Base-by-base conservation (phyloP, 2,113 vertebrate species). In the Geothlypis trichas region DNA sequence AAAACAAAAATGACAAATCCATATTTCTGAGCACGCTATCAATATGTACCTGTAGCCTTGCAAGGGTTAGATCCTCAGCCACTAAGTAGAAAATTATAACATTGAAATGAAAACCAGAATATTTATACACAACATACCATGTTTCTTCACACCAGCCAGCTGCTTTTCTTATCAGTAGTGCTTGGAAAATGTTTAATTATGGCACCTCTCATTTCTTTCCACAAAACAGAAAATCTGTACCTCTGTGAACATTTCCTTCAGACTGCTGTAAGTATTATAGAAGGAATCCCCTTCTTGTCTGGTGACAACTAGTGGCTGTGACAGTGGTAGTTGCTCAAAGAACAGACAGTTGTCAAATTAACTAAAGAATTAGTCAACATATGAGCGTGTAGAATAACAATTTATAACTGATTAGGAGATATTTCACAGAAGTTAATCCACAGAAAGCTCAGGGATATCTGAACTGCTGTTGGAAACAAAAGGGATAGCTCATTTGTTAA, bases 321-420 rank as follows among this genome's bases (percentile, higher is more conserved):
- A 95, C 88, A 95, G 94, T 90, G 37, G 46, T 68, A 93, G 87
- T 39, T 97, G 71, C 94, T 97, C 95, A 76, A 95, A 95, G 65
- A 97, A 71, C 65, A 95, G 90, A 67, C 68, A 93, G 49, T 93
- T 94, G 20, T 28, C 17, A 94, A 65, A 89, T 74, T 95, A 95
- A 93, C 78, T 84, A 94, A 89, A 90, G 79, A 95, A 69, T 87
- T 52, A 91, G 69, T 74, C 46, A 59, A 57, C 28, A 57, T 55
- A 51, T 54, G 28, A 88, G 42, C 39, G 15, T n/a, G 12, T 5
- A 26, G 57, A 95, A 90, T 33, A 87, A 85, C 31, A 78, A 91
- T 83, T 72, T 76, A 42, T 72, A 49, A 80, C 84, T 93, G 65
- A 66, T 90, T 81, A 87, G 78, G 65, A 90, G 76, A 87, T 46